Percentiles rank a stretch among this genome's conserved stretches.
phyloP scores from a whole-genome alignment of 2,888 invertebrate genomes.

The Drosophila gaucha region DNA sequence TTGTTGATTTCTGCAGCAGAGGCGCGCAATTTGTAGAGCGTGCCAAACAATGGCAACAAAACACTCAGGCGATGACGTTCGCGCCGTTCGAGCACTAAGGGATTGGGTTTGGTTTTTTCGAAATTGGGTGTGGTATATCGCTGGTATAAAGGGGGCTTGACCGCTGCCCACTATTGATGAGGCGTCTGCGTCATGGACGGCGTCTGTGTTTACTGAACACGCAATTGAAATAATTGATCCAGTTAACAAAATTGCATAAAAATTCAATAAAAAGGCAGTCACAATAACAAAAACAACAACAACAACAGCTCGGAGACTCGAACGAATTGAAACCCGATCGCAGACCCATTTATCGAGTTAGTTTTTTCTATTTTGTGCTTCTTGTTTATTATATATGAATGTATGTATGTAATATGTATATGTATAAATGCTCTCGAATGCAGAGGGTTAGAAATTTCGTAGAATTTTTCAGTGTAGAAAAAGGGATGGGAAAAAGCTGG shows the following conservation, averaged over 20 bases:
- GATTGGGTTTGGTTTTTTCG: constrained; percentile 13
- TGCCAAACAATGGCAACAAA: constrained; percentile 44
- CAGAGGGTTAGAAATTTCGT: constrained; percentile 51
- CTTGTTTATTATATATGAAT: constrained; percentile 28
- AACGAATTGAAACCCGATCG: constrained; percentile 69
- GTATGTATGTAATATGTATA: neutral
- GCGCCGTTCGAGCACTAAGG: constrained; percentile 1
- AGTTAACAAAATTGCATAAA: constrained; percentile 80
- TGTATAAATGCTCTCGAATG: constrained; percentile 32
- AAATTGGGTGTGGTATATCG: constrained; percentile 26
- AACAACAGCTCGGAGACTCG: constrained; percentile 32
- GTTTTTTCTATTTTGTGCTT: constrained; percentile 17
- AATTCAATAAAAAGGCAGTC: constrained; percentile 67
- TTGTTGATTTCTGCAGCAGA: constrained; percentile 34
- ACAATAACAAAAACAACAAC: constrained; percentile 29
- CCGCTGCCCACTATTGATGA: constrained; percentile 49
- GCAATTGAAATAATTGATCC: constrained; percentile 79
- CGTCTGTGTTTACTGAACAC: constrained; percentile 76
- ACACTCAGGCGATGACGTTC: constrained; percentile 2
- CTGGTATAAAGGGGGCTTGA: constrained; percentile 48
- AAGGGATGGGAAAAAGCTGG: too few relatives aligned
- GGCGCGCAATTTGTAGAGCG: constrained; percentile 49
- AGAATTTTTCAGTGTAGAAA: too few relatives aligned
- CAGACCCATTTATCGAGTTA: constrained; percentile 68
- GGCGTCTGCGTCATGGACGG: constrained; percentile 47